phyloP scores from a whole-genome alignment of 2,797 vertebrate species.

The Molothrus ater region DNA sequence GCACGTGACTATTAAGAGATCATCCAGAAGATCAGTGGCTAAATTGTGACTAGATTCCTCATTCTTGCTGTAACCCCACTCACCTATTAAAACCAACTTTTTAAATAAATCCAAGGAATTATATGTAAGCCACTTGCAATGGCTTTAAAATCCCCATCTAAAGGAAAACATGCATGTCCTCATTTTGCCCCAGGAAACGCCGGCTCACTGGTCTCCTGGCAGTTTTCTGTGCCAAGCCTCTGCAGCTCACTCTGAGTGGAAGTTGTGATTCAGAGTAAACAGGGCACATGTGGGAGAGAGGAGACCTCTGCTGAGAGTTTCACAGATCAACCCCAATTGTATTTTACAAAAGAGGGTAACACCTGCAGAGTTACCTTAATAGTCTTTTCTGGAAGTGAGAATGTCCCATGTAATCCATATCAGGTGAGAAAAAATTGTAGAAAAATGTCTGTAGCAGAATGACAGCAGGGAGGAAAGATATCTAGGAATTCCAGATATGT shows the following conservation, averaged over 20 bases:
- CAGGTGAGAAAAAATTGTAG: neutral
- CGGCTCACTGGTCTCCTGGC: neutral
- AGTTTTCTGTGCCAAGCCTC: neutral
- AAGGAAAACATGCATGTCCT: slow-evolving; percentile 21
- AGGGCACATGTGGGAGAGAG: neutral
- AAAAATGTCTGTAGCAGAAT: neutral
- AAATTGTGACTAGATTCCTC: neutral
- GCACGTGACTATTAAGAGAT: neutral
- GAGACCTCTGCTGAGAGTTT: neutral
- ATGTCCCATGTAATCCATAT: neutral
- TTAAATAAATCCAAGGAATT: slow-evolving; percentile 42
- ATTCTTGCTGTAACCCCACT: neutral
- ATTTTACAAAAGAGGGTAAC: neutral
- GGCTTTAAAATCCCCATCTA: neutral
- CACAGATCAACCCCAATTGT: neutral
- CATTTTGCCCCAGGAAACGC: neutral
- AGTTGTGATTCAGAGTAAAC: neutral
- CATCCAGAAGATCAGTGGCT: neutral
- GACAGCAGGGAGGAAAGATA: neutral
- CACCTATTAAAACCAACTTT: slow-evolving; percentile 15
- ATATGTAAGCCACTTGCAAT: neutral
- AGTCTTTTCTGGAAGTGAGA: neutral
- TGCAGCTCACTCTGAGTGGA: neutral
- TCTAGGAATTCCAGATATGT: neutral
- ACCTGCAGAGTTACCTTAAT: neutral